Percentiles rank a stretch among this genome's conserved stretches.
phyloP scores from a whole-genome alignment of 2,113 vertebrate genomes.

The Phylloscopus trochiloides region DNA sequence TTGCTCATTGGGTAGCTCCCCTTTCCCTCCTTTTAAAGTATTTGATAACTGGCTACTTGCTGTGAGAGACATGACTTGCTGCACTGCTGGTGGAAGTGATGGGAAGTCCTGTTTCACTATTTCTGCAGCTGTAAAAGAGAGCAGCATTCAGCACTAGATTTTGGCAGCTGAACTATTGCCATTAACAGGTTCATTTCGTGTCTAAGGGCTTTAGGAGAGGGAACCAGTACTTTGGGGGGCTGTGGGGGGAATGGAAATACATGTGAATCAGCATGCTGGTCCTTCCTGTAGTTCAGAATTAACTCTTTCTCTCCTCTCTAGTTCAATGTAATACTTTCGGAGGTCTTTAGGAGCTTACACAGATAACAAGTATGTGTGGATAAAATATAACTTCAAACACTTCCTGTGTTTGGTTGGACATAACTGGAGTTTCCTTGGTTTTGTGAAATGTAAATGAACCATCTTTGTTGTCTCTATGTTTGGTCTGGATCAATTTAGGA shows the following conservation, averaged over 20 bases:
- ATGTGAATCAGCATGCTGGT: not conserved
- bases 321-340: not conserved
- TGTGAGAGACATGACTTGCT: not conserved
- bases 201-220: not conserved
- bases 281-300: not conserved
- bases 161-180: not conserved
- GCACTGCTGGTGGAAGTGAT: not conserved
- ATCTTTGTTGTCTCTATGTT: not conserved
- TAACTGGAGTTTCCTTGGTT: not conserved
- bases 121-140: not conserved
- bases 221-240: not conserved
- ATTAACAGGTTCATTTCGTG: not conserved
- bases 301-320: not conserved
- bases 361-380: not conserved
- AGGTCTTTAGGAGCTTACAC: not conserved
- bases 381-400: not conserved
- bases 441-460: not conserved
- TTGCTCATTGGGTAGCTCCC: not conserved
- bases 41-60: not conserved
- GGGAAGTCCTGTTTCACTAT: not conserved
- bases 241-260: not conserved
- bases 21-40: not conserved
- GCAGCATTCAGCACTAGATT: not conserved
- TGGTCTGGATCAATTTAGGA: not conserved
- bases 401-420: not conserved